These are phyloP conservation scores for Campoplex nolae DNA, from an alignment of 2,888 invertebrate genomes.

Conservation along the genomic window DNA sequence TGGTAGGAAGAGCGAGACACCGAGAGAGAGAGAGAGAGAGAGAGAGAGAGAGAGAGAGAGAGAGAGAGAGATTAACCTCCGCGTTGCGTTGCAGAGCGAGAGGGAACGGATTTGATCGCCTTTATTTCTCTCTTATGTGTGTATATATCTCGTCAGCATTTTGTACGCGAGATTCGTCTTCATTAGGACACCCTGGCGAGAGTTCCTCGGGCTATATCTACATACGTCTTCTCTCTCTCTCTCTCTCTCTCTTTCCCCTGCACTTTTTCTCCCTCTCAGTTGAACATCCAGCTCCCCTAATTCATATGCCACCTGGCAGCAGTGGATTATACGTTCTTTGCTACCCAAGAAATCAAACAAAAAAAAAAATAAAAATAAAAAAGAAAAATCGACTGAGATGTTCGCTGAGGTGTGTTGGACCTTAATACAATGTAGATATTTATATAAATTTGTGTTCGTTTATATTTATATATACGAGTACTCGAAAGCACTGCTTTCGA, in stretches of 20 bases:
- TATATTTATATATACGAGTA: not conserved
- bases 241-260: conserved; percentile 27
- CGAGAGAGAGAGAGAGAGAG: conserved; percentile 22
- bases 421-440: conserved; percentile 3
- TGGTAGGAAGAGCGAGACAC: not conserved
- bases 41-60: too few species aligned
- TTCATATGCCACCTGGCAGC: conserved; percentile 82
- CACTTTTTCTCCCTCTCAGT: conserved; percentile 38
- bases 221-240: conserved; percentile 26
- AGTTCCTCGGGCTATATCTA: conserved; percentile 67
- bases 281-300: conserved; percentile 30
- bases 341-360: conserved; percentile 22
- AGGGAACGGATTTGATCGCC: conserved; percentile 80
- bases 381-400: conserved; percentile 13
- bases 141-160: conserved; percentile 72
- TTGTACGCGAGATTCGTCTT: conserved; percentile 82
- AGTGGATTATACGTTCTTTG: conserved; percentile 31
- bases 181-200: conserved; percentile 83
- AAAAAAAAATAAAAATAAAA: conserved; percentile 14
- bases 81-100: conserved; percentile 2
- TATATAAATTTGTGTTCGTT: not conserved
- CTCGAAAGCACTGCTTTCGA: conserved; percentile 46
- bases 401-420: conserved; percentile 52
- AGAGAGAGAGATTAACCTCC: conserved; percentile 35
- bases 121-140: conserved; percentile 28